Evolutionary conservation across 2,797 vertebrate genomes (phyloP).

Genomic region (Harpagifer antarcticus): DNA sequence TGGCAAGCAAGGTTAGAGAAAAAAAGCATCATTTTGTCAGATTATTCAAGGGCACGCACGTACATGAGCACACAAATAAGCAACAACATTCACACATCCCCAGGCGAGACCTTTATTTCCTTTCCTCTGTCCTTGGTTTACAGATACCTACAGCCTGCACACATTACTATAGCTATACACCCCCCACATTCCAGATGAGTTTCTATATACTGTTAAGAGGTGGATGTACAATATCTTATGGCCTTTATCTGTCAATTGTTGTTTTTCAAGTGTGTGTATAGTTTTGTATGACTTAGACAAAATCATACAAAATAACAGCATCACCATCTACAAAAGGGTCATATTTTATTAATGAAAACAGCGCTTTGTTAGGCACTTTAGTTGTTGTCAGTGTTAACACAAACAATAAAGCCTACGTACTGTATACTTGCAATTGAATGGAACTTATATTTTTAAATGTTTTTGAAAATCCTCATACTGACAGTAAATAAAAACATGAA

Average conservation of each 20-base stretch:
- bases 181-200: not conserved
- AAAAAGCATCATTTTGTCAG: constrained; percentile 13
- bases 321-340: not conserved
- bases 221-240: not conserved
- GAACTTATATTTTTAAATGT: not conserved
- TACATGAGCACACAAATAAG: constrained; percentile 2
- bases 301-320: not conserved
- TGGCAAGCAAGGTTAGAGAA: not conserved
- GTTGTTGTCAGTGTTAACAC: not conserved
- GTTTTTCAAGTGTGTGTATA: not conserved
- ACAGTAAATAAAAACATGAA: constrained; percentile 23
- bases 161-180: not conserved
- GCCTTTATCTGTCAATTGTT: not conserved
- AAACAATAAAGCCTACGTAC: not conserved
- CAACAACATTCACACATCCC: constrained; percentile 5
- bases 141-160: constrained; percentile 10
- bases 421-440: not conserved
- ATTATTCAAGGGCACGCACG: not conserved
- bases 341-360: not conserved
- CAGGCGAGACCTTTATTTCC: constrained; percentile 10
- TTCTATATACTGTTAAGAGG: too few relatives aligned
- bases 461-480: not conserved
- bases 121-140: constrained; percentile 22
- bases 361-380: not conserved
- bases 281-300: too few relatives aligned